Base-by-base conservation (phyloP, 2,888 invertebrate species). In the Scaptomyza caliginosa region DNA sequence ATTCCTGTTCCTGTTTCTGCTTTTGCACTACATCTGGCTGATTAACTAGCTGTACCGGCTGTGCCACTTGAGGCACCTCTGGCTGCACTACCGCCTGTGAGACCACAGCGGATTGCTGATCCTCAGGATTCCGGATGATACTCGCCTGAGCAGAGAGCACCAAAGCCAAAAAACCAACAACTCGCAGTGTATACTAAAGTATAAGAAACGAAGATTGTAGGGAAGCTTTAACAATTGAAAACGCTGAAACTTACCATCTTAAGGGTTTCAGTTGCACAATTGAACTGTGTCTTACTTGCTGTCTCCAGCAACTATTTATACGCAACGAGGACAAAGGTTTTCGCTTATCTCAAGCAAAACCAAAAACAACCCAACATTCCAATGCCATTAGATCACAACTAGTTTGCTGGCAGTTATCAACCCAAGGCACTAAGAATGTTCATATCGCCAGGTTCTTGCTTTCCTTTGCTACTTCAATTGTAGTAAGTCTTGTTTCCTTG, bases 221-320 rank as follows among this genome's bases (percentile, higher is more conserved):
- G 5, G 45, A 13, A 34, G 8, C 10, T 19, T 13, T 6, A n/a
- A 30, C 3, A 17, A 32, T 1, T 17, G 23, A 6, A 26, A 8
- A 17, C 3, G 38, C 28, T 54, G 24, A 40, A 48, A 77, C 80
- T 83, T 77, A 81, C 80, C 86, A 81, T 81, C 36, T 60, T 76
- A 67, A 72, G 28, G 26, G 34, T 56, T 66, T 60, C 68, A 82
- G 66, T 72, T 60, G 69, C 62, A 78, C 75, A 77, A 78, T 72
- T 51, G 83, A 60, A 81, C 86, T 81, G 74, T 85, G 67, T 46
- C 40, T 60, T 19, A 40, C 21, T 52, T 28, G 23, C 1, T 24
- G 16, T 21, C 7, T 8, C 10, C 4, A 2, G 4, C 40, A 34
- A 51, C 58, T 76, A 60, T 81, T 74, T 81, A 81, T 81, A 82